These are phyloP conservation scores for Drosophila asahinai DNA, from an alignment of 1,140 invertebrate species.

Conservation along the genomic window DNA sequence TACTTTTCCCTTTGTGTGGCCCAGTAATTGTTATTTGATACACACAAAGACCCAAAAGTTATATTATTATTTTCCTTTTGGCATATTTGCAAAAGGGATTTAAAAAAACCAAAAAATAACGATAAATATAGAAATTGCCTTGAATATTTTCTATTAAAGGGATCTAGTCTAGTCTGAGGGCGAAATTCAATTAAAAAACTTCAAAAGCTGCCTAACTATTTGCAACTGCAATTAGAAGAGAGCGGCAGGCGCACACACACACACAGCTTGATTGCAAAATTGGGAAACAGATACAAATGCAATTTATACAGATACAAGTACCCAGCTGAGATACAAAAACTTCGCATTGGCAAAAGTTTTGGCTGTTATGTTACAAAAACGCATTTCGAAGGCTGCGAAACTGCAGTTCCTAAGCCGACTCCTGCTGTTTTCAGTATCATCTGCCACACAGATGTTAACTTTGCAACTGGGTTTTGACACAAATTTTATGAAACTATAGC, in stretches of 20 bases:
- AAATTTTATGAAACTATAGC: too few relatives aligned
- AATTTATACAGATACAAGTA: constrained; percentile 33
- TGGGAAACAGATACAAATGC: constrained; percentile 19
- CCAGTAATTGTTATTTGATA: constrained; percentile 50
- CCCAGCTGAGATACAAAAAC: constrained; percentile 45
- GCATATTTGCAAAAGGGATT: constrained; percentile 27
- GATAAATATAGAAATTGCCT: constrained; percentile 1
- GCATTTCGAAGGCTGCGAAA: constrained; percentile 10
- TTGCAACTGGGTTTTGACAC: not conserved
- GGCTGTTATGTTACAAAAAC: constrained; percentile 33
- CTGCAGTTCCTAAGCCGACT: constrained; percentile 8
- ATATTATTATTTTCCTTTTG: constrained; percentile 33
- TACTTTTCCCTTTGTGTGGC: constrained; percentile 1
- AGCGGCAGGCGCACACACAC: constrained; percentile 5
- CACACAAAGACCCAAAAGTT: constrained; percentile 38
- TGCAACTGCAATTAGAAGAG: constrained; percentile 44
- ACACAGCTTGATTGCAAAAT: constrained; percentile 29
- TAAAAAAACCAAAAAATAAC: not conserved
- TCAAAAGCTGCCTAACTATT: constrained; percentile 38
- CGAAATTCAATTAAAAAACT: constrained; percentile 54
- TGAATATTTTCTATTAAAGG: not conserved
- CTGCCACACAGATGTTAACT: constrained; percentile 1
- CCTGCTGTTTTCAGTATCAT: not conserved
- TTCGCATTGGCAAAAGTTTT: constrained; percentile 38
- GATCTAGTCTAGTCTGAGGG: not conserved